These are phyloP conservation scores for Plebejus anna DNA, from an alignment of 2,888 invertebrate species.

Conservation along the genomic window DNA sequence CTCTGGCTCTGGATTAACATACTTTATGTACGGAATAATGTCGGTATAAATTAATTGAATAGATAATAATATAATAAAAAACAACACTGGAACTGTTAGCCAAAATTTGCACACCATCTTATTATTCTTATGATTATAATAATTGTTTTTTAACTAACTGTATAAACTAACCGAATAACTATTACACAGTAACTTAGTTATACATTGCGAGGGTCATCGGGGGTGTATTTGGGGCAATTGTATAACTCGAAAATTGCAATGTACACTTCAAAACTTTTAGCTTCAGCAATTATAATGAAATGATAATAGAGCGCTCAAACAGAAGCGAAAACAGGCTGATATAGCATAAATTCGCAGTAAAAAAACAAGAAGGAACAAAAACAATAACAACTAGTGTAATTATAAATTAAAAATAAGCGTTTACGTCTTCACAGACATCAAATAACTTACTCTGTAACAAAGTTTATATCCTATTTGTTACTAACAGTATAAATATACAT, in stretches of 20 bases:
- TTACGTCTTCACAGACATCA: background rate
- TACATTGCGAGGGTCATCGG: background rate
- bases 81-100: no score
- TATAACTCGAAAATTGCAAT: constrained; percentile 7
- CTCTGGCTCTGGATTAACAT: no score
- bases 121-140: no score
- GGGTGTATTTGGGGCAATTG: background rate
- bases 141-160: background rate
- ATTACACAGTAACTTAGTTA: background rate
- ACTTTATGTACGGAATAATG: no score
- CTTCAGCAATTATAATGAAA: background rate
- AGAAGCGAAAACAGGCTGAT: background rate
- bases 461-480: no score
- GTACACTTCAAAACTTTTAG: background rate
- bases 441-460: background rate
- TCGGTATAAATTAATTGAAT: no score
- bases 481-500: no score
- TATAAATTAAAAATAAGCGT: background rate
- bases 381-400: background rate
- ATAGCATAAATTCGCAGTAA: background rate
- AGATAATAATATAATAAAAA: no score
- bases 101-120: no score
- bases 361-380: background rate
- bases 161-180: background rate
- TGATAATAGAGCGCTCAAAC: background rate